Evolutionary conservation across 2,113 vertebrate genomes (phyloP).

Genomic region (Columbina picui): DNA sequence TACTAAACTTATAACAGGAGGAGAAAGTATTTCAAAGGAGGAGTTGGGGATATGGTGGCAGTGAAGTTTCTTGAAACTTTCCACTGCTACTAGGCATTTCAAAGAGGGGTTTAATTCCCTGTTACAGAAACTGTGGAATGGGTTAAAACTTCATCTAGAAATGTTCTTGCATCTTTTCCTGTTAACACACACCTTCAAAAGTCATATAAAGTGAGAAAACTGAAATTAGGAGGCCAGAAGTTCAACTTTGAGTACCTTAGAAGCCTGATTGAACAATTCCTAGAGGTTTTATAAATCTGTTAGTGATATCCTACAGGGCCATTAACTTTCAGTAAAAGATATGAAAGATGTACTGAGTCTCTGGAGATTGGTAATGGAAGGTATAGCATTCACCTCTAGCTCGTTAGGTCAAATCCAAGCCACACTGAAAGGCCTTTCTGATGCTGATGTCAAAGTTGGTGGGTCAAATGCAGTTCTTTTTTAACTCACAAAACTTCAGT

Average conservation of each 20-base stretch:
- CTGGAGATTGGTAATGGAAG: background rate
- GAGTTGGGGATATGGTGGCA: background rate
- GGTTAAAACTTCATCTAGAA: background rate
- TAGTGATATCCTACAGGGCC: background rate
- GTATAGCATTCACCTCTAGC: background rate
- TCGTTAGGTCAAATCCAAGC: background rate
- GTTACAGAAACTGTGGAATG: background rate
- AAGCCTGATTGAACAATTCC: background rate
- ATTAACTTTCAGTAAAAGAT: slow-evolving; percentile 1
- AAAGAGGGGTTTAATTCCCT: background rate
- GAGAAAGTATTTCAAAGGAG: background rate
- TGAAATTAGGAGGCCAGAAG: background rate
- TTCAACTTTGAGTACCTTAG: background rate
- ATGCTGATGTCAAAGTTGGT: background rate
- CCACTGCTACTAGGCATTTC: background rate
- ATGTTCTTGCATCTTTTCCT: background rate
- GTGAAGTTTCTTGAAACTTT: background rate
- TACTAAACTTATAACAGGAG: background rate
- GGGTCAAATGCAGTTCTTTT: background rate
- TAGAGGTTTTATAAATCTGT: slow-evolving; percentile 5
- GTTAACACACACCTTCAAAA: background rate
- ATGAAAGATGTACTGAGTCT: background rate
- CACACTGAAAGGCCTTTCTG: background rate
- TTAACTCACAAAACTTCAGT: background rate
- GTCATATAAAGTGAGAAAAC: background rate